Percentiles rank a stretch among this genome's conserved stretches.
Evolutionary conservation across 2,113 vertebrate genomes (phyloP).

Genomic region (Sceloporus undulatus): DNA sequence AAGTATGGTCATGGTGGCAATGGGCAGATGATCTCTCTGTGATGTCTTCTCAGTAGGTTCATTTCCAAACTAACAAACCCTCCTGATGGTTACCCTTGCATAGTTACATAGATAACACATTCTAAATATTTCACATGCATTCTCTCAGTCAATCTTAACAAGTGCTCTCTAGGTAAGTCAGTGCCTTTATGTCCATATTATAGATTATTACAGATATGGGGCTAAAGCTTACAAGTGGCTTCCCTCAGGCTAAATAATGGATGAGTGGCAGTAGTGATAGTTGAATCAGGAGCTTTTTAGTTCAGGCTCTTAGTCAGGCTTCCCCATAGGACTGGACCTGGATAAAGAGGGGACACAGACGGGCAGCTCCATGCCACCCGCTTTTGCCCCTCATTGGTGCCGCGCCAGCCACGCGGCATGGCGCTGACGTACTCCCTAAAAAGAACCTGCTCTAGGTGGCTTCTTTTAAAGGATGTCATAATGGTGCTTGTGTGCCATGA

Average conservation of each 20-base stretch:
- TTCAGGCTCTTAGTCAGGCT: not conserved
- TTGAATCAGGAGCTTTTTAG: not conserved
- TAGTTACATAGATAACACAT: constrained; percentile 5
- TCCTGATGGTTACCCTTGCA: not conserved
- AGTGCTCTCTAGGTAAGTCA: not conserved
- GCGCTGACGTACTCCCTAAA: no score
- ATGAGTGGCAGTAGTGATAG: not conserved
- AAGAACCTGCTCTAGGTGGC: no score
- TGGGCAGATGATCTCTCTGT: not conserved
- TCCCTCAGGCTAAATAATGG: not conserved
- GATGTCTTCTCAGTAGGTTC: constrained; percentile 26
- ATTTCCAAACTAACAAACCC: not conserved
- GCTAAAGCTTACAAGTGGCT: not conserved
- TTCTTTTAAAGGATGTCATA: no score
- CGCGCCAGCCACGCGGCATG: no score
- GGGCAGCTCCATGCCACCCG: no score
- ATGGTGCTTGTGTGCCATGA: no score
- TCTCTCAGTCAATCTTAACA: not conserved
- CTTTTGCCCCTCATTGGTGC: no score
- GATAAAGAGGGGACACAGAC: no score
- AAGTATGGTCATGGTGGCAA: not conserved
- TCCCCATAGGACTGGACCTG: not conserved
- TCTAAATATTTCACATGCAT: not conserved
- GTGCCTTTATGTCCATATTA: not conserved
- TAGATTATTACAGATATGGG: not conserved